Base-by-base conservation (phyloP, 64 coral and sea anemone species). In the Montipora efflorescens region DNA sequence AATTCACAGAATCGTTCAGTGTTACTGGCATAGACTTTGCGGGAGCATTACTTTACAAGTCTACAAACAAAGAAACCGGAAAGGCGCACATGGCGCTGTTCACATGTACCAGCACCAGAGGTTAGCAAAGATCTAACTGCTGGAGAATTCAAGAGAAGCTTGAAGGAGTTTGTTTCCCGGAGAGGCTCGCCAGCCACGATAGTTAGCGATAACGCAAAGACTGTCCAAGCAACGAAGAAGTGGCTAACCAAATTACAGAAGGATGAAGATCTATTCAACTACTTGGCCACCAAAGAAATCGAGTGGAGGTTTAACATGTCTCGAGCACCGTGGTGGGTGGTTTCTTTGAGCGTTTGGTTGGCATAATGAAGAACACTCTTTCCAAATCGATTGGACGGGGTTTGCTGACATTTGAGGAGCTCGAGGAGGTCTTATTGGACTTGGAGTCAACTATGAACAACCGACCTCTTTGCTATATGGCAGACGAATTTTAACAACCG, bases 291-390 rank as follows among this genome's bases (percentile, higher is more conserved):
- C 2, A 67, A 84, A 15, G 49, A 79, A 19, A 85, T 92, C 19
- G 59, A 49, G 22, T 92, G 90, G 90, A 73, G 48, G 25, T 82
- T 91, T 47, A 91, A 91, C 66, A 71, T 91, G 67, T 51, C 55
- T 43, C 90, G 80, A 7, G 90, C 79, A 14, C 90, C 79, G 25
- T 92, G 79, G 80, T 84, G 90, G 78, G 90, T 45, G 90, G 90
- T 9, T 78, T 77, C 25, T 93, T 93, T 21, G 82, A 93, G 46
- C 5, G 81, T 46, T 25, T 93, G 51, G 77, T 93, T 55, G 91
- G 90, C 57, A 57, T 92, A 3, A 75, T 76, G 8, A 92, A 90
- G 64, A 69, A 70, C 61, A 53, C 81, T 11, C 82, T 87, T 10
- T 78, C 91, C 36, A 93, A 93, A 74, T 48, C 68, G 16, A 78